Conservation (phyloP, 2,888 invertebrate genomes). For the Smittia aterrima region DNA sequence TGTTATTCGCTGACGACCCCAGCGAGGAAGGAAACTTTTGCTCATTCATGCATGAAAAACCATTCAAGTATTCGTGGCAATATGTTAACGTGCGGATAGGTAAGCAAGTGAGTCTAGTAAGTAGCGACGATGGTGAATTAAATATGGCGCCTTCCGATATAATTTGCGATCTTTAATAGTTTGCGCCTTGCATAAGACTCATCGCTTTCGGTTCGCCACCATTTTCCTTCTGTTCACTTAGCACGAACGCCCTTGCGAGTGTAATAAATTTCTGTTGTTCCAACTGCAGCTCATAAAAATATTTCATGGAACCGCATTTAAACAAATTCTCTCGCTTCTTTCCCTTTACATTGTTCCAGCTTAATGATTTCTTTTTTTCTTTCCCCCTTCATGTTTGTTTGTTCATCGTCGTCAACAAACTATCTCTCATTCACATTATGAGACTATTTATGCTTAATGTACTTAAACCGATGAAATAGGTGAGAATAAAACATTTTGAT, state of each 20-base stretch:
- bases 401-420: neutral
- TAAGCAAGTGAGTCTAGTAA: neutral
- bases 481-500: conserved; percentile 38
- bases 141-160: conserved; percentile 3
- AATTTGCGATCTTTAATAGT: neutral
- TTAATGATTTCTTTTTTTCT: conserved; percentile 24
- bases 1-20: neutral
- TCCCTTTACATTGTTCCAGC: conserved; percentile 28
- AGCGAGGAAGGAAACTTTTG: neutral
- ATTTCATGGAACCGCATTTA: conserved; percentile 36
- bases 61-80: neutral
- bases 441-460: conserved; percentile 34
- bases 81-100: conserved; percentile 7
- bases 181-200: no score
- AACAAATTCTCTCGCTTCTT: conserved; percentile 30
- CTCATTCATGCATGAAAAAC: conserved; percentile 11
- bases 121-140: neutral
- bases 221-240: neutral
- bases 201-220: no score
- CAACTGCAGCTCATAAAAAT: conserved; percentile 38
- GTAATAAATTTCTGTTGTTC: conserved; percentile 29
- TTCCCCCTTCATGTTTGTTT: conserved; percentile 12
- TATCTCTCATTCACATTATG: conserved; percentile 9
- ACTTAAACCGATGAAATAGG: conserved; percentile 40
- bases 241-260: neutral